These are phyloP conservation scores for Lepidocyrtoides sp. DNA, from an alignment of 2,888 invertebrate genomes.

Conservation along the genomic window DNA sequence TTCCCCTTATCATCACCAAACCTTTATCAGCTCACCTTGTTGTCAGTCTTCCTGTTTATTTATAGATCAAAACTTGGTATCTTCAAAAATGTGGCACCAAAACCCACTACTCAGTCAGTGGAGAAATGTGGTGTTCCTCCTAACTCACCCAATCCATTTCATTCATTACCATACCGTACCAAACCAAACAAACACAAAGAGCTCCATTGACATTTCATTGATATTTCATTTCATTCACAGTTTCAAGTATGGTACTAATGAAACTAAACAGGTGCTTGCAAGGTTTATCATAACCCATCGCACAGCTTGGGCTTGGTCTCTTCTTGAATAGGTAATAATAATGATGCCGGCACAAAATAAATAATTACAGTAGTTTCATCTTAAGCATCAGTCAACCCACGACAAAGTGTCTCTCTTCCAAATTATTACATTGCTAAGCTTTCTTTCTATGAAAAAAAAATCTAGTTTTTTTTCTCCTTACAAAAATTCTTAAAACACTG, in stretches of 20 bases:
- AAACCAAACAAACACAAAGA: too few species aligned
- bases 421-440: slow-evolving; percentile 20
- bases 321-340: too few species aligned
- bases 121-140: background rate
- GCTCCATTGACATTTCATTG: slow-evolving; percentile 11
- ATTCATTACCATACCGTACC: too few species aligned
- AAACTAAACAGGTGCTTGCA: too few species aligned
- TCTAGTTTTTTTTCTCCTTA: slow-evolving; percentile 36
- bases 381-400: slow-evolving; percentile 43
- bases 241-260: background rate
- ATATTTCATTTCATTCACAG: background rate
- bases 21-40: slow-evolving; percentile 28
- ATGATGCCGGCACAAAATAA: slow-evolving; percentile 54
- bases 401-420: slow-evolving; percentile 26
- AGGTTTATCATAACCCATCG: too few species aligned
- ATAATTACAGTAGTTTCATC: slow-evolving; percentile 24
- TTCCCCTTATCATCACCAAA: background rate
- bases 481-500: background rate
- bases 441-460: background rate
- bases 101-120: background rate
- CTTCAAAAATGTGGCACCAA: slow-evolving; percentile 49
- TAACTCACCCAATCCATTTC: background rate
- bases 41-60: slow-evolving; percentile 37
- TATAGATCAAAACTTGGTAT: background rate
- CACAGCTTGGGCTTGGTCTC: too few species aligned